Evolutionary conservation across 1,140 invertebrate species (phyloP).

Genomic region (Streblospio benedicti): DNA sequence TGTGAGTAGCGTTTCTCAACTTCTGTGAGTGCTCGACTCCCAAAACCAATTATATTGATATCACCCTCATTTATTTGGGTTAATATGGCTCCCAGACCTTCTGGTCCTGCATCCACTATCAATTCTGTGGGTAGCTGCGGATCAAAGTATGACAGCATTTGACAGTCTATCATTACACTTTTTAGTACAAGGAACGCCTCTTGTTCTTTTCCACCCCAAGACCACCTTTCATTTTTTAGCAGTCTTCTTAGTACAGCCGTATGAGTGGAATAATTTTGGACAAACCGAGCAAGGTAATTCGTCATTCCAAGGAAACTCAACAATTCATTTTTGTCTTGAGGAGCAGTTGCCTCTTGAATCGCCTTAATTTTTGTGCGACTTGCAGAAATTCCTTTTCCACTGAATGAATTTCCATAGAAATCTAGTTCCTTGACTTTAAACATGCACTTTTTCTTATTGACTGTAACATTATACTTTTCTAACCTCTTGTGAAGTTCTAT

Average conservation of each 20-base stretch:
- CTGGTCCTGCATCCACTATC: no score
- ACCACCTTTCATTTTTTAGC: neutral
- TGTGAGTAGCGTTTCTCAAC: slow-evolving; percentile 28
- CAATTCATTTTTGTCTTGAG: slow-evolving; percentile 6
- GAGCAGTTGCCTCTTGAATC: neutral
- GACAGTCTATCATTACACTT: no score
- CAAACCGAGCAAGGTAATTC: slow-evolving; percentile 4
- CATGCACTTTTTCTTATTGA: neutral
- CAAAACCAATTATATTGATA: slow-evolving; percentile 16
- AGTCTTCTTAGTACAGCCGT: neutral
- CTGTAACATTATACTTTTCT: neutral
- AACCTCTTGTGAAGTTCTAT: neutral
- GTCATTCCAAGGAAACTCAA: slow-evolving; percentile 11
- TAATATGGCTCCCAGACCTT: no score
- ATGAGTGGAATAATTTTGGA: slow-evolving; percentile 5
- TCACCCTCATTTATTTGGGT: no score
- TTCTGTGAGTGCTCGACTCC: neutral
- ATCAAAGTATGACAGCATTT: no score
- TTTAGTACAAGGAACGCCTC: no score
- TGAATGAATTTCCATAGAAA: neutral
- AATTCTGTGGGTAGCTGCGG: no score
- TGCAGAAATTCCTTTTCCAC: neutral
- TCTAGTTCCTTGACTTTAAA: neutral
- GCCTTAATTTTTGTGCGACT: neutral
- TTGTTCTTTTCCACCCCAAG: slow-evolving; percentile 1